Percentiles rank a stretch among this genome's conserved stretches.
These are phyloP conservation scores for Xanthorhoe designata DNA, from an alignment of 2,888 invertebrate species.

Conservation along the genomic window DNA sequence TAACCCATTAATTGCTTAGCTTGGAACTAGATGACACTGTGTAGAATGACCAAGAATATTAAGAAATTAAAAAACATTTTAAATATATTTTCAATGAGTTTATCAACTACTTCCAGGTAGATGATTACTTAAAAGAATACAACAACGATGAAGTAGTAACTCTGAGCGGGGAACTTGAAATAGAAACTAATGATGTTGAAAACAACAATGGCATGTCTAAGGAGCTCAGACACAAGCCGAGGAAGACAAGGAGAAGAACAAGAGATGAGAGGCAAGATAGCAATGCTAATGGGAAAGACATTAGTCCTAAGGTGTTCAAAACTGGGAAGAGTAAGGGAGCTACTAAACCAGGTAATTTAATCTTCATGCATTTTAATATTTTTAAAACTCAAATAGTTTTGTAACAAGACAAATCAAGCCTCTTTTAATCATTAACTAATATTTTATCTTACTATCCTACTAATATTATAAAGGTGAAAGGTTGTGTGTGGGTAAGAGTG, in stretches of 20 bases:
- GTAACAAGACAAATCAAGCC: no score
- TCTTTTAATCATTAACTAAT: no score
- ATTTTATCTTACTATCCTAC: no score
- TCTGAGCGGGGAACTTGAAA: slow-evolving; percentile 80
- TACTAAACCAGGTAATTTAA: slow-evolving; percentile 65
- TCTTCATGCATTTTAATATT: no score
- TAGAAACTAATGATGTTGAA: slow-evolving; percentile 77
- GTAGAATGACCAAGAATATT: no score
- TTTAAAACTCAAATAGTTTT: no score
- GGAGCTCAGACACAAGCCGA: slow-evolving; percentile 73
- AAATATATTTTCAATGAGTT: not conserved
- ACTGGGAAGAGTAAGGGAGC: slow-evolving; percentile 66
- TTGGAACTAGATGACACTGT: no score
- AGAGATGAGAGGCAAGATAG: slow-evolving; percentile 74
- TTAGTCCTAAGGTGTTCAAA: slow-evolving; percentile 82
- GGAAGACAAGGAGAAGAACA: slow-evolving; percentile 75
- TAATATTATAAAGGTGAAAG: no score
- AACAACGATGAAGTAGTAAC: slow-evolving; percentile 82
- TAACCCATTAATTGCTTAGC: no score
- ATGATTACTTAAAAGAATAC: slow-evolving; percentile 82
- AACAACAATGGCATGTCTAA: slow-evolving; percentile 76
- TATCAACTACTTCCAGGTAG: slow-evolving; percentile 59
- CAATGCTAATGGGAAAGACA: slow-evolving; percentile 69
- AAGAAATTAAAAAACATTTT: no score
- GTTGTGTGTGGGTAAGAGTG: no score